These are phyloP conservation scores for Folsomia manolachei DNA, from an alignment of 2,888 invertebrate species.

Conservation along the genomic window DNA sequence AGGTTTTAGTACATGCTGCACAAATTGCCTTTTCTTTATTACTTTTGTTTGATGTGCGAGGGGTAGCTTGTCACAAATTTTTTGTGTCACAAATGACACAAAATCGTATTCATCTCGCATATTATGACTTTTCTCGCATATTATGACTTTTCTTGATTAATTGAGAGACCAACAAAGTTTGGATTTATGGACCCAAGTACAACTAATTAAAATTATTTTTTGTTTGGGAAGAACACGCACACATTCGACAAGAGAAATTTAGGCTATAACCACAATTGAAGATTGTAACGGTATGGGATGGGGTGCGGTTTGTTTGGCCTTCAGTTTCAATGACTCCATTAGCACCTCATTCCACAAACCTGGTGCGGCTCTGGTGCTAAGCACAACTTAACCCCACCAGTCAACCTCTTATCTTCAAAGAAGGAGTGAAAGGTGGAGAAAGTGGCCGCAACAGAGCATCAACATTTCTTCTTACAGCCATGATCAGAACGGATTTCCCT, in stretches of 20 bases:
- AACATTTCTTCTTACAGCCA: background rate
- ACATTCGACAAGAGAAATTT: no score
- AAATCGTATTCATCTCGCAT: background rate
- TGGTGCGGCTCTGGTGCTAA: background rate
- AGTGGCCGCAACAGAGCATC: background rate
- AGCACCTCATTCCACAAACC: constrained; percentile 9
- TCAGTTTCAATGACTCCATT: constrained; percentile 13
- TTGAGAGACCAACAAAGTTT: background rate
- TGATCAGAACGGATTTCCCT: background rate
- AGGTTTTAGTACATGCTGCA: background rate
- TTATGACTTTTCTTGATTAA: no score
- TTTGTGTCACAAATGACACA: background rate
- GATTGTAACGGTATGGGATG: no score
- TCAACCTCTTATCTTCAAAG: no score
- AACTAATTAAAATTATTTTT: no score
- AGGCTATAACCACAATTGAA: no score
- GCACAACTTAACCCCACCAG: no score
- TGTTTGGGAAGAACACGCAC: no score
- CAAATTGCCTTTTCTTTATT: background rate
- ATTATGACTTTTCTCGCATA: no score
- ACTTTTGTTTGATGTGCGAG: background rate
- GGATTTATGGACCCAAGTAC: no score
- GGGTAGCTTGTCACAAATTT: background rate
- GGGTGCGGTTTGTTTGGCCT: background rate
- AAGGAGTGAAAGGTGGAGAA: background rate